phyloP scores from a whole-genome alignment of 2,888 invertebrate genomes.

The Barypeithes pellucidus region DNA sequence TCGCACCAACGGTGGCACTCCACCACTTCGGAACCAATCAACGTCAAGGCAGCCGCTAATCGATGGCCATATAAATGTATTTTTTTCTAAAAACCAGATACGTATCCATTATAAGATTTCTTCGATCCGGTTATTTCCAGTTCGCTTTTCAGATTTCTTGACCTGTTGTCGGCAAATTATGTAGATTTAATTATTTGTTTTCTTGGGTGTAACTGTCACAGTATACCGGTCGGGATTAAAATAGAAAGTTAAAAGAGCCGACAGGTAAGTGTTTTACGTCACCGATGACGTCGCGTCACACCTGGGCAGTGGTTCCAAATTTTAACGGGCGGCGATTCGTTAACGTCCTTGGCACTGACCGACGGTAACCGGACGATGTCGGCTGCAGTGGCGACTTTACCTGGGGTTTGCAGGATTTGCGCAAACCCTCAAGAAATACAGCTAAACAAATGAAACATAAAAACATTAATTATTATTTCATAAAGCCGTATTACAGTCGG shows the following conservation, averaged over 20 bases:
- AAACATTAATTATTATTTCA: too few relatives aligned
- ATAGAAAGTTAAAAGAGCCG: conserved; percentile 33
- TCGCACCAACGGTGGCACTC: conserved; percentile 16
- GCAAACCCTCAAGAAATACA: too few relatives aligned
- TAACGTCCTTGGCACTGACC: too few relatives aligned
- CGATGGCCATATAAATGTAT: conserved; percentile 32
- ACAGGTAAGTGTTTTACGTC: not conserved
- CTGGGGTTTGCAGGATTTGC: too few relatives aligned
- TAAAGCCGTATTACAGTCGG: too few relatives aligned
- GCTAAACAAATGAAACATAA: too few relatives aligned
- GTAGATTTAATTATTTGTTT: conserved; percentile 27
- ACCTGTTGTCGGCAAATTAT: conserved; percentile 41
- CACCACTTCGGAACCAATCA: conserved; percentile 6
- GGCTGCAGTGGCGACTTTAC: too few relatives aligned
- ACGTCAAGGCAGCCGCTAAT: conserved; percentile 11
- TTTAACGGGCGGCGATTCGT: too few relatives aligned
- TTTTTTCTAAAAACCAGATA: conserved; percentile 27
- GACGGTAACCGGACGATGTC: too few relatives aligned
- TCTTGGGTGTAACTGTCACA: conserved; percentile 23
- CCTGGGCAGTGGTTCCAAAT: not conserved
- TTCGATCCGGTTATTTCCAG: conserved; percentile 50
- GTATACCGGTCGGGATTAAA: conserved; percentile 38
- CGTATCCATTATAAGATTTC: conserved; percentile 37
- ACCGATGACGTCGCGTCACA: not conserved
- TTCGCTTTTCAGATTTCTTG: conserved; percentile 49